These are phyloP conservation scores for Sterrhoptilus dennistouni DNA, from an alignment of 2,113 vertebrate species.

Conservation along the genomic window DNA sequence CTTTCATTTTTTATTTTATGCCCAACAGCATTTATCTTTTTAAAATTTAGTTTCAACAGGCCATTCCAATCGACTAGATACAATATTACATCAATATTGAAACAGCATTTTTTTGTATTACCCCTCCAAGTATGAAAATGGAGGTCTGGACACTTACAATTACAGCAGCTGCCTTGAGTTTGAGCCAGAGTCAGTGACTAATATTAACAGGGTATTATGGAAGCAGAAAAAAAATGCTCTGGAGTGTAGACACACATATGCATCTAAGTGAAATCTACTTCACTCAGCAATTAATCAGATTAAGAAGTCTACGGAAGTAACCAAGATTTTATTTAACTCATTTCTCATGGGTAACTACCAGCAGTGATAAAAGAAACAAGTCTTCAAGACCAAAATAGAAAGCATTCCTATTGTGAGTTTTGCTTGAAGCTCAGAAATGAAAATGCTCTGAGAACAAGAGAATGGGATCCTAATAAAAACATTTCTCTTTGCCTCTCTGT, in stretches of 20 bases:
- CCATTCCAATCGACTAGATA: not conserved
- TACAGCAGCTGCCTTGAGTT: not conserved
- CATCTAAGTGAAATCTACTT: not conserved
- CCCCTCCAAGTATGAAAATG: not conserved
- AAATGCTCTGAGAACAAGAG: not conserved
- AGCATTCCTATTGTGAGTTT: not conserved
- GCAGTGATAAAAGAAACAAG: conserved; percentile 1
- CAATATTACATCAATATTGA: not conserved
- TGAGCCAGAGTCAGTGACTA: not conserved
- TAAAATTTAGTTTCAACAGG: not conserved
- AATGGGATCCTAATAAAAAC: conserved; percentile 1
- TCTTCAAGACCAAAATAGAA: not conserved
- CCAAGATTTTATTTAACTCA: not conserved
- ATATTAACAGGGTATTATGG: not conserved
- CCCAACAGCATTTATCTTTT: not conserved
- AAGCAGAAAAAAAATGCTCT: not conserved
- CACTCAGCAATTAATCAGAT: conserved; percentile 16
- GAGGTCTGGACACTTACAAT: not conserved
- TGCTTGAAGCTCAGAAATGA: not conserved
- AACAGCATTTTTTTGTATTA: not conserved
- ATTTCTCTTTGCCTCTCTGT: not conserved
- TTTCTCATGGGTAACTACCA: conserved; percentile 6
- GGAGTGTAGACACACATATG: not conserved
- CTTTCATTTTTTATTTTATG: not conserved
- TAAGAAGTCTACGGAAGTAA: not conserved